Evolutionary conservation across 1,140 invertebrate species (phyloP).

Genomic region (Probaryconus sp.): DNA sequence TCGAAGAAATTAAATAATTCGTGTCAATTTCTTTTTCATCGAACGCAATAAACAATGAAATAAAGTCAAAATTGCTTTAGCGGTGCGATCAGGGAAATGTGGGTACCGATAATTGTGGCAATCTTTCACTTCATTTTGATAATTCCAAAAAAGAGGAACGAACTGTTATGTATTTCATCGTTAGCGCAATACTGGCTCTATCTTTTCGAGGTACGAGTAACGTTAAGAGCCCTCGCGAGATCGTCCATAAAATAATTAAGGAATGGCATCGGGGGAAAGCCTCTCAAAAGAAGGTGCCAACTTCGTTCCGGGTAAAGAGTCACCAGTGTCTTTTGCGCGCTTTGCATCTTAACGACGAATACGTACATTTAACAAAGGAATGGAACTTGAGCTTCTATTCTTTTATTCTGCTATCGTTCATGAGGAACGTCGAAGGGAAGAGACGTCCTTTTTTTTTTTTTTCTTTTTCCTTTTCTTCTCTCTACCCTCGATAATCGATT

Average conservation of each 20-base stretch:
- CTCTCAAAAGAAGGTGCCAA: slow-evolving; percentile 39
- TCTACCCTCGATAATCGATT: too few relatives aligned
- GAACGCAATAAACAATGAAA: too few relatives aligned
- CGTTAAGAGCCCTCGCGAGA: slow-evolving; percentile 48
- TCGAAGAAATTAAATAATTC: too few relatives aligned
- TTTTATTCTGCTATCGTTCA: too few relatives aligned
- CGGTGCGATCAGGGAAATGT: too few relatives aligned
- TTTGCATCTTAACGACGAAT: slow-evolving; percentile 51
- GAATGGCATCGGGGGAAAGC: slow-evolving; percentile 18
- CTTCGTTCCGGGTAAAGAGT: slow-evolving; percentile 28
- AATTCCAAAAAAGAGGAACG: slow-evolving; percentile 8
- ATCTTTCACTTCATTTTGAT: slow-evolving; percentile 13
- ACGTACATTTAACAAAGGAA: background rate
- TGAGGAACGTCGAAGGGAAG: too few relatives aligned
- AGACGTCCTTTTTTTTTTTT: too few relatives aligned
- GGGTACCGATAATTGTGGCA: slow-evolving; percentile 1
- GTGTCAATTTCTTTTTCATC: too few relatives aligned
- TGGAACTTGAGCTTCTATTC: too few relatives aligned
- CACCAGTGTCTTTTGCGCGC: slow-evolving; percentile 25
- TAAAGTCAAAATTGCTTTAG: too few relatives aligned
- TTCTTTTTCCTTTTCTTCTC: too few relatives aligned
- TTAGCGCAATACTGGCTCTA: slow-evolving; percentile 31
- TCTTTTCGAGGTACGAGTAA: slow-evolving; percentile 3
- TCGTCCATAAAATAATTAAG: slow-evolving; percentile 69
- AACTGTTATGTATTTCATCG: slow-evolving; percentile 61